Conservation (phyloP, 1,140 invertebrate genomes). For the Apis laboriosa region DNA sequence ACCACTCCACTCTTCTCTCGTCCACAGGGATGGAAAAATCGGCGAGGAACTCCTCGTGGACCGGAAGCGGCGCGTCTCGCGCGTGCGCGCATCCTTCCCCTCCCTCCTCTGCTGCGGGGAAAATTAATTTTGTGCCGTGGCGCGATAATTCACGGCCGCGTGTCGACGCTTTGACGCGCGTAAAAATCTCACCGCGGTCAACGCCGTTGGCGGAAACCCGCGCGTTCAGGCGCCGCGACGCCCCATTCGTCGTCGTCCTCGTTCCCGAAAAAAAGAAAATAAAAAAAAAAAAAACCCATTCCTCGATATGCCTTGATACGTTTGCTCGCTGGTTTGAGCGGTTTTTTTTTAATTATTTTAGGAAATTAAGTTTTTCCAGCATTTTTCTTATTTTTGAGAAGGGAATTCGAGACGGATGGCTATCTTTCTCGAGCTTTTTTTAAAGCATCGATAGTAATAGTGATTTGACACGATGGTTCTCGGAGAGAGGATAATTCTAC, state of each 20-base stretch:
- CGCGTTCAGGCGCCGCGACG: slow-evolving; percentile 31
- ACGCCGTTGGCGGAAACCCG: slow-evolving; percentile 34
- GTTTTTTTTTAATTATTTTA: no score
- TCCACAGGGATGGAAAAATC: slow-evolving; percentile 39
- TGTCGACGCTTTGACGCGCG: slow-evolving; percentile 69
- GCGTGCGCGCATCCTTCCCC: slow-evolving; percentile 41
- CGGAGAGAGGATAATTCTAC: no score
- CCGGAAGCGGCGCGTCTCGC: slow-evolving; percentile 39
- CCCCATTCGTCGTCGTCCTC: slow-evolving; percentile 14
- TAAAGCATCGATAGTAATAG: no score
- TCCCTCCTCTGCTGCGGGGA: slow-evolving; percentile 21
- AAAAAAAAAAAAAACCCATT: neutral
- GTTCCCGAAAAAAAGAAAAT: no score
- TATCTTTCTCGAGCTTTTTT: no score
- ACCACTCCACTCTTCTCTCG: neutral
- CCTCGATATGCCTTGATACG: neutral
- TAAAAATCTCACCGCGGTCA: slow-evolving; percentile 67
- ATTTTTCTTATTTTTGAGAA: no score
- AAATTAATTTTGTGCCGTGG: slow-evolving; percentile 65
- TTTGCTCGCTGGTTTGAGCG: no score
- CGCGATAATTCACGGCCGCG: slow-evolving; percentile 67
- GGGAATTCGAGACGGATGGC: no score
- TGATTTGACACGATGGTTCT: no score
- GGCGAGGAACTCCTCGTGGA: slow-evolving; percentile 25
- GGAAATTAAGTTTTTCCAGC: no score